These are phyloP conservation scores for Pampus argenteus DNA, from an alignment of 2,797 vertebrate species.

Conservation along the genomic window DNA sequence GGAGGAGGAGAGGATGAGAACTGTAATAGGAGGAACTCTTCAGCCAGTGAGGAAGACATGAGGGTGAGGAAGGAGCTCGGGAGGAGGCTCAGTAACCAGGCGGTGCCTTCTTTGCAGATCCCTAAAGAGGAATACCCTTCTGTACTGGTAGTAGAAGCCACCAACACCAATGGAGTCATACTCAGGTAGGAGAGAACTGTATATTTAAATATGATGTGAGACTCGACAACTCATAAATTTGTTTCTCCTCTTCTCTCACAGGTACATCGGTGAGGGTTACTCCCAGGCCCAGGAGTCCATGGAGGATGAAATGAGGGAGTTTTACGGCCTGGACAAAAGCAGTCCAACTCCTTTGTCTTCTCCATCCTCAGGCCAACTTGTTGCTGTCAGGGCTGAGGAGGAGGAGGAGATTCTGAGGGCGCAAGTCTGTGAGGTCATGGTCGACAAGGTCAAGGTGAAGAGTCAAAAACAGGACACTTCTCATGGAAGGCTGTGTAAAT, in stretches of 20 bases:
- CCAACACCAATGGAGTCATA: constrained; percentile 90
- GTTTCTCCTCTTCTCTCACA: constrained; percentile 58
- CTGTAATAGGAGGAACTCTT: constrained; percentile 70
- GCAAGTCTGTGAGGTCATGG: constrained; percentile 86
- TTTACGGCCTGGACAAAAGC: constrained; percentile 83
- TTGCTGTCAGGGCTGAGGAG: constrained; percentile 90
- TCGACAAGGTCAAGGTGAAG: constrained; percentile 90
- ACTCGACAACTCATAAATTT: not conserved
- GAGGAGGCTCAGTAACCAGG: constrained; percentile 71
- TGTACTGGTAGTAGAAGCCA: constrained; percentile 92
- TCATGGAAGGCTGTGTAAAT: not conserved
- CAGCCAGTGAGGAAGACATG: constrained; percentile 64
- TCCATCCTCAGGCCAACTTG: constrained; percentile 86
- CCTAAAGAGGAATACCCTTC: constrained; percentile 93
- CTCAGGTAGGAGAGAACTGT: constrained; percentile 85
- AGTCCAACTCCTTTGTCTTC: constrained; percentile 71
- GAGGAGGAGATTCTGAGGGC: constrained; percentile 93
- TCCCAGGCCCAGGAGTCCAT: constrained; percentile 94
- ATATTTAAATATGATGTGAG: not conserved
- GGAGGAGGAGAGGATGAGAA: constrained; percentile 80
- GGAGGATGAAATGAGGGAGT: constrained; percentile 95
- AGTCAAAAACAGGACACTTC: not conserved
- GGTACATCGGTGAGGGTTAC: constrained; percentile 95
- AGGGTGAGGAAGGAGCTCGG: constrained; percentile 67
- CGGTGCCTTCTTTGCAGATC: constrained; percentile 88